Conservation (phyloP, 1,140 invertebrate genomes). For the Hirudo medicinalis region DNA sequence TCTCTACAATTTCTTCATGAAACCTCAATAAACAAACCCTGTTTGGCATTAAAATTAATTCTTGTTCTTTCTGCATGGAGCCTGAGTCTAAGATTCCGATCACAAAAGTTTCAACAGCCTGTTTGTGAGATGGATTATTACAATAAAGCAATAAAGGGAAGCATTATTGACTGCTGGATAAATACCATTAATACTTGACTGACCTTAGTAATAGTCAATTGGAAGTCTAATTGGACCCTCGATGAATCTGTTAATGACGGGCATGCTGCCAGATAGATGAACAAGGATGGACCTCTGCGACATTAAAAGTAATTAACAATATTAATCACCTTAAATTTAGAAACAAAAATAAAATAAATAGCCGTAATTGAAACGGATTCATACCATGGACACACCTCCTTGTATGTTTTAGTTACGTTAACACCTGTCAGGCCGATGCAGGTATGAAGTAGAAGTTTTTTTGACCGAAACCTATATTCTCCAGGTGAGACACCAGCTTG, state of each 20-base stretch:
- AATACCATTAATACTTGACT: neutral
- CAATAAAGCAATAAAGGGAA: too few species aligned
- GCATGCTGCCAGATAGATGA: slow-evolving; percentile 90
- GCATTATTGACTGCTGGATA: too few species aligned
- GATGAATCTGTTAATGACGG: slow-evolving; percentile 72
- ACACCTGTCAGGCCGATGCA: slow-evolving; percentile 89
- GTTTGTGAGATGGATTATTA: neutral
- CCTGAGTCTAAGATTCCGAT: slow-evolving; percentile 99
- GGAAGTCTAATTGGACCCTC: slow-evolving; percentile 95
- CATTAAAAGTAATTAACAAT: neutral
- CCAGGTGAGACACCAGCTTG: slow-evolving; percentile 87
- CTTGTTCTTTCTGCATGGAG: slow-evolving; percentile 74
- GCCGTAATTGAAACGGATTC: slow-evolving; percentile 45
- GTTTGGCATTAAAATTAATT: slow-evolving; percentile 91
- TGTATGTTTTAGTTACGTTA: slow-evolving; percentile 65
- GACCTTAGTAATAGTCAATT: slow-evolving; percentile 88
- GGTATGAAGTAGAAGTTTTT: slow-evolving; percentile 94
- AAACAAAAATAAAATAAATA: too few species aligned
- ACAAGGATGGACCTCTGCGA: slow-evolving; percentile 72
- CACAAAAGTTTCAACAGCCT: slow-evolving; percentile 96
- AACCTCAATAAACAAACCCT: too few species aligned
- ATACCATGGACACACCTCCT: slow-evolving; percentile 81
- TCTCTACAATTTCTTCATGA: too few species aligned
- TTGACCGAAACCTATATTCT: slow-evolving; percentile 87
- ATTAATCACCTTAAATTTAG: too few species aligned